These are phyloP conservation scores for Caenorhabditis sp. DNA, from an alignment of 2,888 invertebrate species.

Conservation along the genomic window DNA sequence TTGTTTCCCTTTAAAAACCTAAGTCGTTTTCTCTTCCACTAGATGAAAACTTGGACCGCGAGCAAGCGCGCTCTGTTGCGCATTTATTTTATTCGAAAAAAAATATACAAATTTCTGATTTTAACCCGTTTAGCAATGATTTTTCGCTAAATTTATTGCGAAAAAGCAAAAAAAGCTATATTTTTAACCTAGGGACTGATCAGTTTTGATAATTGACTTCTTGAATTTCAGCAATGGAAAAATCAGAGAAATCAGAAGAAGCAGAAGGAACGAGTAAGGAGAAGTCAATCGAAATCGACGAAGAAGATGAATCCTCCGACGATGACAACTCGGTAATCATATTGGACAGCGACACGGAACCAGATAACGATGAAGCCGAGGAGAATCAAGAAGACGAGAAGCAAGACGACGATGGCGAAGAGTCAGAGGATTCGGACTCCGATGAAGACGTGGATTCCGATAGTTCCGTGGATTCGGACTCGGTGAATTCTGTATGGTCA, in stretches of 20 bases:
- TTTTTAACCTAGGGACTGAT: no score
- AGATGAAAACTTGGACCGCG: no score
- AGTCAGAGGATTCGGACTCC: conserved; percentile 29
- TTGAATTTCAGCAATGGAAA: conserved; percentile 27
- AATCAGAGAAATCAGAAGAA: background rate
- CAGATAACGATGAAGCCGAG: conserved; percentile 39
- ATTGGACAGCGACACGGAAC: conserved; percentile 57
- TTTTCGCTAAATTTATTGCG: no score
- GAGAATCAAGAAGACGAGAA: conserved; percentile 58
- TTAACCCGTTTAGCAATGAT: no score
- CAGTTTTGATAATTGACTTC: no score
- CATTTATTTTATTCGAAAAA: no score
- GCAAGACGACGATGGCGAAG: conserved; percentile 21
- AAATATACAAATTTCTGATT: no score
- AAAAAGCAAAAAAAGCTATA: no score
- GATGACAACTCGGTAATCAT: conserved; percentile 56
- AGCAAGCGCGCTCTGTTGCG: no score
- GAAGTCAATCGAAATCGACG: conserved; percentile 38
- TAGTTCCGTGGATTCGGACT: conserved; percentile 52
- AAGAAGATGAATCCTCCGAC: conserved; percentile 60
- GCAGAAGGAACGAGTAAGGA: conserved; percentile 10
- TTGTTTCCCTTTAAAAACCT: no score
- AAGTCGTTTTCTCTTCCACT: no score
- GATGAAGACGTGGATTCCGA: conserved; percentile 47
- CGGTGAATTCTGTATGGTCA: conserved; percentile 68